A percentile compares a stretch with the other conserved stretches of the same genome.
Conservation (phyloP, 2,888 invertebrate species). For the Cacoxenus indagator region DNA sequence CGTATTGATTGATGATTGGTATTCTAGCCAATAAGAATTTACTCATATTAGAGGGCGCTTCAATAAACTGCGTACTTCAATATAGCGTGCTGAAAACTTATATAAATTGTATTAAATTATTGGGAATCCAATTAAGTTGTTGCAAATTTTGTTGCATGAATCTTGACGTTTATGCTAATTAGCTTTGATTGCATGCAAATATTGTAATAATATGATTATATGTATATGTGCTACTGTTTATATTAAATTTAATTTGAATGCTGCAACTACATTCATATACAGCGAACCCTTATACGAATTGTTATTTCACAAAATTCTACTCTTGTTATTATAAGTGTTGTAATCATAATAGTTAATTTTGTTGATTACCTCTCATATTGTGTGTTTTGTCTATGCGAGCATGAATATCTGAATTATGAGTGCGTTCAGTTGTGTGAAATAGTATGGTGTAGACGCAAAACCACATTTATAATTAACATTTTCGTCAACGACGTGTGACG, state of each 20-base stretch:
- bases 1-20: neutral
- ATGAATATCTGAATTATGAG: neutral
- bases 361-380: constrained; percentile 6
- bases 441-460: neutral
- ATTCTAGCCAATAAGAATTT: no score
- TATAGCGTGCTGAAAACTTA: neutral
- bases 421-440: neutral
- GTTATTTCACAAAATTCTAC: constrained; percentile 23
- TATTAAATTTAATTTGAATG: neutral
- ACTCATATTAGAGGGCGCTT: no score
- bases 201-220: neutral
- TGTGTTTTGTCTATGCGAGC: neutral
- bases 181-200: neutral
- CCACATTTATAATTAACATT: constrained; percentile 28
- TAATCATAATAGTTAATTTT: constrained; percentile 26
- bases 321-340: constrained; percentile 13
- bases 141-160: neutral
- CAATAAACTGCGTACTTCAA: no score
- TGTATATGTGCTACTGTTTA: neutral
- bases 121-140: neutral
- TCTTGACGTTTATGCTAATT: constrained; percentile 14
- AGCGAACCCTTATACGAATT: neutral
- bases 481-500: neutral
- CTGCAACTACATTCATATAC: constrained; percentile 23
- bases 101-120: neutral